Percentiles rank a stretch among this genome's conserved stretches.
These are phyloP conservation scores for Brachionus rubens DNA, from an alignment of 1,140 invertebrate species.

Conservation along the genomic window DNA sequence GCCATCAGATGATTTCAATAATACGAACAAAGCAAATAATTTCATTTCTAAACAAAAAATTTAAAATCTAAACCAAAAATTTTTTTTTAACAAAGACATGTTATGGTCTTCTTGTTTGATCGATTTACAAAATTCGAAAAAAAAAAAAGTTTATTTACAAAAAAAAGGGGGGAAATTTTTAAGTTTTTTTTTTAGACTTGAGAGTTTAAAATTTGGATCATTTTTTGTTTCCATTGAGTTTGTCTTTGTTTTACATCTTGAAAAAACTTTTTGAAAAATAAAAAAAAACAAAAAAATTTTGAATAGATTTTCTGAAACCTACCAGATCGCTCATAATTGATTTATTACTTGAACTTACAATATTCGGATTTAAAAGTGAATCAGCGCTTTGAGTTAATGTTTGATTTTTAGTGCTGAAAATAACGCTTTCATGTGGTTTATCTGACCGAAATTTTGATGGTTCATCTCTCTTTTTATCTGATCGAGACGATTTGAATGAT, in stretches of 20 bases:
- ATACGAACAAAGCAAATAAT: slow-evolving; percentile 13
- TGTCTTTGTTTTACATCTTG: not conserved
- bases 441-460: not conserved
- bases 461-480: slow-evolving; percentile 1
- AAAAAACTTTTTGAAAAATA: too few species aligned
- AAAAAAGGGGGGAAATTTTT: not conserved
- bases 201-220: not conserved
- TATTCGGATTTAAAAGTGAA: not conserved
- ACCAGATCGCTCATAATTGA: slow-evolving; percentile 5
- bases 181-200: not conserved
- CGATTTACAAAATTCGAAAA: not conserved
- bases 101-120: not conserved
- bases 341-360: slow-evolving; percentile 19
- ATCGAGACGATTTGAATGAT: slow-evolving; percentile 18
- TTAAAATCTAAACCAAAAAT: too few species aligned
- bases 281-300: not conserved
- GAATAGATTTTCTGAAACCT: not conserved
- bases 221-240: not conserved
- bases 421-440: not conserved
- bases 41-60: slow-evolving; percentile 40
- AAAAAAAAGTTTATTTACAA: not conserved
- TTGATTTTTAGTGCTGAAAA: not conserved
- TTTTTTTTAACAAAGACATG: too few species aligned
- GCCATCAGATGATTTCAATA: not conserved
- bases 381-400: not conserved